These are phyloP conservation scores for Bovichtus variegatus DNA, from an alignment of 2,797 vertebrate species.

Conservation along the genomic window DNA sequence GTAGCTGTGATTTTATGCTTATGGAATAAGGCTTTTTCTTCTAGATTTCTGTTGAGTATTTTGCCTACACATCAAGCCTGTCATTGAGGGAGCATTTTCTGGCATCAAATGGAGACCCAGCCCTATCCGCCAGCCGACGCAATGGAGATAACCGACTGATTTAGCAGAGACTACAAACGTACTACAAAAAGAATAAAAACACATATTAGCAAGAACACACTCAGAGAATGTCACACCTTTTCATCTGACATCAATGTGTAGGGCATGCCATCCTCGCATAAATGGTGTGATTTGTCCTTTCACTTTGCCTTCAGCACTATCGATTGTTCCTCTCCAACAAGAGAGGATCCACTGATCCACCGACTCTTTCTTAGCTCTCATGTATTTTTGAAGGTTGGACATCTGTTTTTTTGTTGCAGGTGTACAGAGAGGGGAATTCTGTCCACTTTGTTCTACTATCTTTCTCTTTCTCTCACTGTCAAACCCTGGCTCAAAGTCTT, in stretches of 20 bases:
- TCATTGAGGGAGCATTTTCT: conserved; percentile 2
- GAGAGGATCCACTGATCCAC: conserved; percentile 50
- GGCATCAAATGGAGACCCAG: conserved; percentile 1
- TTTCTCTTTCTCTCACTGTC: not conserved
- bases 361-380: conserved; percentile 51
- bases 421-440: conserved; percentile 27
- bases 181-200: not conserved
- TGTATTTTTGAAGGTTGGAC: conserved; percentile 49
- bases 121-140: too few relatives aligned
- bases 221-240: conserved; percentile 14
- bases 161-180: conserved; percentile 1
- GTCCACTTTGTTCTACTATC: conserved; percentile 32
- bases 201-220: not conserved
- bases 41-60: not conserved
- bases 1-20: conserved; percentile 16
- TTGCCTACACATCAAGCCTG: conserved; percentile 1
- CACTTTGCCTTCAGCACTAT: conserved; percentile 55
- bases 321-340: conserved; percentile 41
- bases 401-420: conserved; percentile 31
- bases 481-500: not conserved
- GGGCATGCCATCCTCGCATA: not conserved
- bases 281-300: conserved; percentile 51
- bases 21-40: conserved; percentile 6
- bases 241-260: conserved; percentile 7
- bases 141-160: too few relatives aligned